These are phyloP conservation scores for Pseudopipra pipra DNA, from an alignment of 2,113 vertebrate species.

Conservation along the genomic window DNA sequence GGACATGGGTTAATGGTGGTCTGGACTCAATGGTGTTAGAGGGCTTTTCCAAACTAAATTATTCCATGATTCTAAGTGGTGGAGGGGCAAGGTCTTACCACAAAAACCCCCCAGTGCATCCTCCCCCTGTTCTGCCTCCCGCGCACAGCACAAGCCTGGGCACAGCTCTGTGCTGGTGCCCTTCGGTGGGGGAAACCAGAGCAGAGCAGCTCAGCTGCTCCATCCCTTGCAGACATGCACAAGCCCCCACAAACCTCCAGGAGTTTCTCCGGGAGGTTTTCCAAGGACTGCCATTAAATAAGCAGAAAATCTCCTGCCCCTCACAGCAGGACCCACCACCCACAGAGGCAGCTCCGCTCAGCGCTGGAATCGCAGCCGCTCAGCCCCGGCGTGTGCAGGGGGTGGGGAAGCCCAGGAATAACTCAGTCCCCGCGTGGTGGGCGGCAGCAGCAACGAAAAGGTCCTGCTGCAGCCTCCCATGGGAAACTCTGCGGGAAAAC, in stretches of 20 bases:
- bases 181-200: not conserved
- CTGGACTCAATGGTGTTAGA: not conserved
- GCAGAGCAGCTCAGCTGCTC: not conserved
- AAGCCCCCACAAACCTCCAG: not conserved
- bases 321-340: not conserved
- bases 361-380: not conserved
- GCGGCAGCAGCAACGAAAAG: not conserved
- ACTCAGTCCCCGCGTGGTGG: not conserved
- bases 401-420: constrained; percentile 12
- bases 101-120: not conserved
- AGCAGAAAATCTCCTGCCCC: not conserved
- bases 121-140: not conserved
- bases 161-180: not conserved
- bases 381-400: not conserved
- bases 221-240: fast-evolving
- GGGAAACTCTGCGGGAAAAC: not conserved
- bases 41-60: fast-evolving
- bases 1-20: fast-evolving
- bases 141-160: fast-evolving
- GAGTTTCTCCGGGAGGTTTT: not conserved
- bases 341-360: not conserved
- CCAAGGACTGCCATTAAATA: not conserved
- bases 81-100: not conserved
- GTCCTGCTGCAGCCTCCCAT: not conserved
- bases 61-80: fast-evolving